Conservation (phyloP, 2,113 vertebrate genomes). For the zebrafish (Danio rerio) region GRCz12tu NC_133176.1:19004001-19004500, state of each 20-base stretch:
- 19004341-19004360: constrained; percentile 25
- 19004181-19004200: neutral
- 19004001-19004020: constrained; percentile 23
- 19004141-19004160: constrained; percentile 27
- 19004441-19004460: constrained; percentile 36
- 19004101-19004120: constrained; percentile 9
- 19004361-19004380: neutral
- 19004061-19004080: neutral
- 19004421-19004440: constrained; percentile 2
- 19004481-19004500: constrained; percentile 36
- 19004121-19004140: neutral
- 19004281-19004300: constrained; percentile 10
- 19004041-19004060: constrained; percentile 11
- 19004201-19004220: constrained; percentile 6
- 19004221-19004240: neutral
- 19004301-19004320: constrained; percentile 37
- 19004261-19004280: constrained; percentile 9
- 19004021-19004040: constrained; percentile 57
- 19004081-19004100: constrained; percentile 1
- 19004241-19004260: constrained; percentile 19
- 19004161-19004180: neutral
- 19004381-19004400: constrained; percentile 29
- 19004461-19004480: constrained; percentile 17
- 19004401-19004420: constrained; percentile 18
- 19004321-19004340: neutral